Evolutionary conservation across 2,797 vertebrate genomes (phyloP), one percentile per base, ranked within the genome.

Genomic region (Schizopygopsis pylzovi): DNA sequence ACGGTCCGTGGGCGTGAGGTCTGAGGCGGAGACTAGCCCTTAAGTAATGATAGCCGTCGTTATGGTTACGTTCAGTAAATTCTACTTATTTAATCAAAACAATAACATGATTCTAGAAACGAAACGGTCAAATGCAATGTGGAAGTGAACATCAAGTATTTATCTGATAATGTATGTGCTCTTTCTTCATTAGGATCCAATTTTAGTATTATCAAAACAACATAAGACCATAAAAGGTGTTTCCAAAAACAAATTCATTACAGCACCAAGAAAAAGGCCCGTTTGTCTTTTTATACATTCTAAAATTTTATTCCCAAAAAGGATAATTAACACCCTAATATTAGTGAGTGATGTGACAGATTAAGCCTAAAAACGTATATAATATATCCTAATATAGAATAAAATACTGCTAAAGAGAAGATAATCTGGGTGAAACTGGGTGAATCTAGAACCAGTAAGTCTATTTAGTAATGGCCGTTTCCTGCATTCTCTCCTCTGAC

Each of bases 21-120:
- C 28, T 33, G 33, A 33, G 33, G 33, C 33, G 33, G 33, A 33
- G 33, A 33, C 33, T 83, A 76, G 85, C 85, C 61, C 49, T 82
- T 12, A 22, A 73, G 81, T 90, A 88, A 92, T 90, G 87, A 22
- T 11, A 75, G 67, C 59, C 56, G 15, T 20, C 61, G 33, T 37
- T 43, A 47, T 61, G 81, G 76, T 80, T 79, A 80, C 85, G 81
- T 73, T 81, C 79, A 86, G 90, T 90, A 90, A 84, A 91, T 91
- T 92, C 87, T 89, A 54, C 16, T 52, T 59, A 78, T 83, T 61
- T 22, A 33, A 79, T 88, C 79, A 82, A 56, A 73, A 56, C 7
- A 1, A 59, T 43, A 80, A 68, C 43, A 63, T 45, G 18, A 63
- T 59, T n/a, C 59, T 81, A 70, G 45, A 76, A n/a, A 18, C 28